Conservation (phyloP, 1,140 invertebrate species). For the Lineus longissimus region DNA sequence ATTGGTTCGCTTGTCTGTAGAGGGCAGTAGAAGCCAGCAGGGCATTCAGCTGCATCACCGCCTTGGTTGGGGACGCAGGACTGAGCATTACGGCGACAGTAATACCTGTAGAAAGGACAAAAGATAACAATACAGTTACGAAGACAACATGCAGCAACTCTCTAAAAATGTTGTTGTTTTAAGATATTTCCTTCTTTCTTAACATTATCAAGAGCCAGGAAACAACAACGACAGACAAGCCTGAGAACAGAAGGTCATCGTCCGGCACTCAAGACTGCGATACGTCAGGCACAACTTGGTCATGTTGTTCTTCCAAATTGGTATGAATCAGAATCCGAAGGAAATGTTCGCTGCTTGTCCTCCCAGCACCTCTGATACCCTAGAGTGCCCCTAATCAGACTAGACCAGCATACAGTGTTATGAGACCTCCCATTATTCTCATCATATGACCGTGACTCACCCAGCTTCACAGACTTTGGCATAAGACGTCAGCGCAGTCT, state of each 20-base stretch:
- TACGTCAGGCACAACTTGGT: too few relatives aligned
- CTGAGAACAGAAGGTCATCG: too few relatives aligned
- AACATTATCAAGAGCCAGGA: neutral
- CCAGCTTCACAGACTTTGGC: slow-evolving; percentile 38
- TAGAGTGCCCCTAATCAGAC: too few relatives aligned
- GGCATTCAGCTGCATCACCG: slow-evolving; percentile 42
- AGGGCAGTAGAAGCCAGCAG: slow-evolving; percentile 42
- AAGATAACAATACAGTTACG: neutral
- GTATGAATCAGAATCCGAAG: too few relatives aligned
- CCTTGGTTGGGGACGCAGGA: slow-evolving; percentile 40
- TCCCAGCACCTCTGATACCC: too few relatives aligned
- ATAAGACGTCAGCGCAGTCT: slow-evolving; percentile 36
- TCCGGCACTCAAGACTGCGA: too few relatives aligned
- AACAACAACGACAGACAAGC: neutral
- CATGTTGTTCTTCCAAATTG: too few relatives aligned
- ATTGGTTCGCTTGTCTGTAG: slow-evolving; percentile 32
- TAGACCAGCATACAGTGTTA: too few relatives aligned
- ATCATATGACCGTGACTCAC: too few relatives aligned
- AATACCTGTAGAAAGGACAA: slow-evolving; percentile 31
- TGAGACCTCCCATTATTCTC: neutral
- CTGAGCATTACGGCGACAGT: slow-evolving; percentile 37
- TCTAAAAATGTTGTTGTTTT: too few relatives aligned
- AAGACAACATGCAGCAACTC: too few relatives aligned
- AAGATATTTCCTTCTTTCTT: neutral
- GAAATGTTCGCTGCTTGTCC: too few relatives aligned